Conservation (phyloP, 2,888 invertebrate species). For the Pheosia tremula region DNA sequence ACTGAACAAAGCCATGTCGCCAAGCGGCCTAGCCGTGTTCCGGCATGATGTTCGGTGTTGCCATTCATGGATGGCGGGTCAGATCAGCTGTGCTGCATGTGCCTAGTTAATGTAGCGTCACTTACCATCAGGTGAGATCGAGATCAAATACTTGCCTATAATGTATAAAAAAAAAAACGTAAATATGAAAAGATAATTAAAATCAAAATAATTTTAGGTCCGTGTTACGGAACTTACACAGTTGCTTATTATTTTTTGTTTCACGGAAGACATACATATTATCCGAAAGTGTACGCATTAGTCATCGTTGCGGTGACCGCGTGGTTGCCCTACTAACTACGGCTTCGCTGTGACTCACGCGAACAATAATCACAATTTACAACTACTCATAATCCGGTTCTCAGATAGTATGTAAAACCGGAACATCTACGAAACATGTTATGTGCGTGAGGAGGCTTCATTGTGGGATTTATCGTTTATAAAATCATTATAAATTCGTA, state of each 20-base stretch:
- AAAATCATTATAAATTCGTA: background rate
- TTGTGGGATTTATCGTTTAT: background rate
- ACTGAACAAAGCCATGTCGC: no score
- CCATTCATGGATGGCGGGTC: no score
- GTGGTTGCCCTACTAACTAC: slow-evolving; percentile 33
- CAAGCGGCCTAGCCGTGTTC: no score
- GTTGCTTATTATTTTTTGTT: background rate
- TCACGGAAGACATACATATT: background rate
- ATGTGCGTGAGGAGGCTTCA: background rate
- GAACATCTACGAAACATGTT: slow-evolving; percentile 6
- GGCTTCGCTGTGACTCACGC: slow-evolving; percentile 41
- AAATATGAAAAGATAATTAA: no score
- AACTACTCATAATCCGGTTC: slow-evolving; percentile 21
- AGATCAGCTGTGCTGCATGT: no score
- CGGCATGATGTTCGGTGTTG: no score
- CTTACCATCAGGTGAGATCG: no score
- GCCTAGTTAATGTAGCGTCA: no score
- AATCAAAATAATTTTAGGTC: no score
- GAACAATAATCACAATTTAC: slow-evolving; percentile 23
- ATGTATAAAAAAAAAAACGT: no score
- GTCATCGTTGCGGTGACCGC: slow-evolving; percentile 5
- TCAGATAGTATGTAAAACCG: background rate
- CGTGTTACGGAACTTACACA: background rate
- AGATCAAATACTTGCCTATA: no score
- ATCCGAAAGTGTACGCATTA: background rate